These are phyloP conservation scores for Coregonus clupeaformis DNA, from an alignment of 2,113 vertebrate genomes.

Conservation along the genomic window DNA sequence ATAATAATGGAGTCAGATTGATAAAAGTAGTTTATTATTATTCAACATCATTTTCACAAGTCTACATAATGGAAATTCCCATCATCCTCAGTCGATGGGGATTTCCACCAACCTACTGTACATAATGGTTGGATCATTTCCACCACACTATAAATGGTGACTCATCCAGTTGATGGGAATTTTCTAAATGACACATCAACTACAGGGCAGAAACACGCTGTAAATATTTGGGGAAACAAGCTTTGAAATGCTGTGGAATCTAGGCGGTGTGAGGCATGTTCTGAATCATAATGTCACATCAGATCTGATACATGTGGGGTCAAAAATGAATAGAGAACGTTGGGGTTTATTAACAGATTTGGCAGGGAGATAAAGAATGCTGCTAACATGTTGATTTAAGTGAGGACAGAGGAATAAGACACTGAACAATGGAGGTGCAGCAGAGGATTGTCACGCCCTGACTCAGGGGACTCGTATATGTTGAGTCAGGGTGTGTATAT, in stretches of 20 bases:
- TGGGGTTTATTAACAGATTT: constrained; percentile 30
- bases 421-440: constrained; percentile 13
- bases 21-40: no score
- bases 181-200: no score
- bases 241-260: neutral
- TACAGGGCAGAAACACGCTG: neutral
- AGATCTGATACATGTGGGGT: neutral
- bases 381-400: constrained; percentile 36
- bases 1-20: no score
- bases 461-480: no score
- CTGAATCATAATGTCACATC: constrained; percentile 5
- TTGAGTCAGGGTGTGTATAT: no score
- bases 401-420: constrained; percentile 9
- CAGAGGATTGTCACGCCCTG: no score
- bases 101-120: no score
- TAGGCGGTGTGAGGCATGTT: neutral
- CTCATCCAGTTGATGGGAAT: no score
- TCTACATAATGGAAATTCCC: no score
- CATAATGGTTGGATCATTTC: no score
- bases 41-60: no score
- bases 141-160: neutral
- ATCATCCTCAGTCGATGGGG: no score
- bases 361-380: constrained; percentile 25
- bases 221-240: constrained; percentile 1
- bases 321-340: neutral